Conservation (phyloP, 2,113 vertebrate species). For the Nestor notabilis region DNA sequence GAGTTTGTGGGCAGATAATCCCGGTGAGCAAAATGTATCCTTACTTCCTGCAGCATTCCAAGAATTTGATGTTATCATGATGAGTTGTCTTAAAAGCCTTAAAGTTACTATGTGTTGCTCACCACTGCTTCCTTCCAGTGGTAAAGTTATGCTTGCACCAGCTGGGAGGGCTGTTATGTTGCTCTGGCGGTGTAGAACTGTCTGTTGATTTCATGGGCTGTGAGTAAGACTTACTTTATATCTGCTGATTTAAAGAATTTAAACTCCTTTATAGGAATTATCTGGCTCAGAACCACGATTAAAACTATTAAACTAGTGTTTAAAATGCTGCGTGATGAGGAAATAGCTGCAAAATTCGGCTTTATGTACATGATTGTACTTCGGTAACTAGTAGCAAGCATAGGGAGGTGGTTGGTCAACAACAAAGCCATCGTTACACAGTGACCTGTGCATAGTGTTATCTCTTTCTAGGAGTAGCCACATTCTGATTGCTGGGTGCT, state of each 20-base stretch:
- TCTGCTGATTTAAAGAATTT: background rate
- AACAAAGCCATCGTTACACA: background rate
- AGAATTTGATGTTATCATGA: background rate
- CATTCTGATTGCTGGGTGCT: background rate
- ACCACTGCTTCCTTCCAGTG: background rate
- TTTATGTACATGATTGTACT: background rate
- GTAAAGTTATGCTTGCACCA: background rate
- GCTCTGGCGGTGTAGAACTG: background rate
- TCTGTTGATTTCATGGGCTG: background rate
- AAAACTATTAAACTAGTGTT: background rate
- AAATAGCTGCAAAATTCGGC: background rate
- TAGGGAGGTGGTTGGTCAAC: background rate
- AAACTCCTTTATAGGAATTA: background rate
- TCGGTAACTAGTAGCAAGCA: background rate
- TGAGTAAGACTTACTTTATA: background rate
- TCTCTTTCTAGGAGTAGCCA: background rate
- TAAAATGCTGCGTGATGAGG: background rate
- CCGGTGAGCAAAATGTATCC: conserved; percentile 78
- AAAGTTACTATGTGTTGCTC: background rate
- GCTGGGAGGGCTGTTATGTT: background rate
- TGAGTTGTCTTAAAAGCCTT: background rate
- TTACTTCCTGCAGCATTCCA: background rate
- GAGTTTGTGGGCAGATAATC: conserved; percentile 98
- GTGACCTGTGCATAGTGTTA: fast-evolving
- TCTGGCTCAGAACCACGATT: background rate